Percentiles rank a stretch among this genome's conserved stretches.
Evolutionary conservation across 1,140 invertebrate genomes (phyloP).

Genomic region (Dryas iulia): DNA sequence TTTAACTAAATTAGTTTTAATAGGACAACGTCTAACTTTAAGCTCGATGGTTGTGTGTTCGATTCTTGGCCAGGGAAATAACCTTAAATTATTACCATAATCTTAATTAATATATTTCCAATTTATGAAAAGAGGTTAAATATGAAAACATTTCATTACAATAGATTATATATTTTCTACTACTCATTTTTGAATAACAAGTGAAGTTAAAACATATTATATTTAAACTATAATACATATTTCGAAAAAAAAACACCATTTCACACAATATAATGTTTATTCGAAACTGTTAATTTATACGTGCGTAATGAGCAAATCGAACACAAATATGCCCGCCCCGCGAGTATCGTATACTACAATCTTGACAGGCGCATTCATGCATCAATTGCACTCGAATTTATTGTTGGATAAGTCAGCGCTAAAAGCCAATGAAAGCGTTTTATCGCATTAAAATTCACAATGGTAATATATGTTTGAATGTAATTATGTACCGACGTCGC

Average conservation of each 20-base stretch:
- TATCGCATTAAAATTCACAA: slow-evolving; percentile 16
- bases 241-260: neutral
- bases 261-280: neutral
- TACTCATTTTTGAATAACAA: no score
- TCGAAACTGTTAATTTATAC: neutral
- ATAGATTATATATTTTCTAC: no score
- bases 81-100: no score
- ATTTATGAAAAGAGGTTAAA: no score
- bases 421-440: slow-evolving; percentile 23
- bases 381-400: slow-evolving; percentile 30
- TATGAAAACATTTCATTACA: no score
- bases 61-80: no score
- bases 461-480: neutral
- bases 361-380: slow-evolving; percentile 32
- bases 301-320: slow-evolving; percentile 19
- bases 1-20: no score
- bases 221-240: no score
- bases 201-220: no score
- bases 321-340: slow-evolving; percentile 27
- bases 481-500: neutral
- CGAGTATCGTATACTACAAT: slow-evolving; percentile 22
- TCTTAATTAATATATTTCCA: no score
- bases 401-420: slow-evolving; percentile 18
- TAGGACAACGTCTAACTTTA: no score
- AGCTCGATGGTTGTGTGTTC: no score